Conservation (phyloP, 2,113 vertebrate species). For the Platycercus adscitus region DNA sequence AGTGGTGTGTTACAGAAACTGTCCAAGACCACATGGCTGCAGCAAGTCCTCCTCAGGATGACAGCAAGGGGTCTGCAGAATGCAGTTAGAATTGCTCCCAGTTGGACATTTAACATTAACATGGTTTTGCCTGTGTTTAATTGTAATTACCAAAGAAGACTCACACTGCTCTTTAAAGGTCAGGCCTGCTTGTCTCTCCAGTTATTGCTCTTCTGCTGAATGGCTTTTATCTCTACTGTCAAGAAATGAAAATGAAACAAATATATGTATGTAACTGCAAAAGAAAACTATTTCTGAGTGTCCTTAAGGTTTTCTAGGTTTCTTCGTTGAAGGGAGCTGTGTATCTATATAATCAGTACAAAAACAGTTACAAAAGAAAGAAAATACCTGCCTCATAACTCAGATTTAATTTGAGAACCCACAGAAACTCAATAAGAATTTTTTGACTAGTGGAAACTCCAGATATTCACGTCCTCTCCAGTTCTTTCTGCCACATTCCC, state of each 20-base stretch:
- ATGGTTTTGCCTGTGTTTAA: neutral
- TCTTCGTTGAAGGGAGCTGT: neutral
- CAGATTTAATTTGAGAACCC: constrained; percentile 51
- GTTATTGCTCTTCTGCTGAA: neutral
- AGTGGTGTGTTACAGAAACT: neutral
- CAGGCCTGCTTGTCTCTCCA: neutral
- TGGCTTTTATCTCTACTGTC: neutral
- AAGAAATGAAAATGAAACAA: constrained; percentile 25
- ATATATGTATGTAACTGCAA: neutral
- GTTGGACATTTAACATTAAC: neutral
- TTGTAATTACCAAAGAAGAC: constrained; percentile 9
- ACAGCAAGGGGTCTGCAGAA: neutral
- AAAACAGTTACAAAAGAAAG: neutral
- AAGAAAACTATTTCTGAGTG: constrained; percentile 17
- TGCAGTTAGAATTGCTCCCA: neutral
- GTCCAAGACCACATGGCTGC: rapidly evolving
- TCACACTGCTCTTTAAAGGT: neutral
- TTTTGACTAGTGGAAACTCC: constrained; percentile 16
- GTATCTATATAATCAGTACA: neutral
- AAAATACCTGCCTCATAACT: neutral
- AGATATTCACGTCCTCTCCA: neutral
- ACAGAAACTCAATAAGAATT: neutral
- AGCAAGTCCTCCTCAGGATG: neutral
- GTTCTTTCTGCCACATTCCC: neutral
- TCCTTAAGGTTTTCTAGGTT: neutral